Base-by-base conservation (phyloP, 2,797 vertebrate genomes). In the Ceyx erithaca region DNA sequence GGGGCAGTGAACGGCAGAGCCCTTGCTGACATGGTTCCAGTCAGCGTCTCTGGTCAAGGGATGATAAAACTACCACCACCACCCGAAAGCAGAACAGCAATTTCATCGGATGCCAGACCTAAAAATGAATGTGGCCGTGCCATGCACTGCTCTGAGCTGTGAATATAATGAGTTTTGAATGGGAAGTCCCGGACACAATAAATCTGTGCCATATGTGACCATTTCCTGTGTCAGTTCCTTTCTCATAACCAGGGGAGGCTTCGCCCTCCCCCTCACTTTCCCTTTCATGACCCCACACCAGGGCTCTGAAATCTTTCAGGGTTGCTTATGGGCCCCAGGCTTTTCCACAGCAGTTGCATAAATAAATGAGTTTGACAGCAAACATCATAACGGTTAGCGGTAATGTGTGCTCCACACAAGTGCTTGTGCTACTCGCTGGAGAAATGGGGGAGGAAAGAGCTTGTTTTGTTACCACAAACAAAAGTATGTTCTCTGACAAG, bases 161-260 rank as follows among this genome's bases (percentile, higher is more conserved):
- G 96, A 95, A 97, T 95, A 94, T 98, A 98, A 98, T 98, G 97
- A 98, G 97, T 98, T 98, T 97, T 98, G 97, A 98, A 98, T 98
- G 97, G 97, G 98, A 98, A 98, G 97, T 96, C 97, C 97, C 68
- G 97, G 97, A 98, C 97, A 96, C 97, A 98, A 98, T 98, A 98
- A 98, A 98, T 98, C 97, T 97, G 97, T 97, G 97, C 98, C 98
- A 98, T 98, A 98, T 99, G 98, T 98, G 98, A 98, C 98, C 97
- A 97, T 98, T 98, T 98, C 98, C 98, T 98, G 98, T 98, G 98
- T 98, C 98, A 98, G 97, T 97, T 98, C 97, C 97, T 98, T 98
- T 98, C 98, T 98, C 98, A 98, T 98, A 98, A 98, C 96, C 96
- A 98, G 97, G 82, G 95, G 95, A 97, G 97, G 95, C 85, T 97